phyloP scores from a whole-genome alignment of 2,113 vertebrate genomes.

The Perccottus glenii region DNA sequence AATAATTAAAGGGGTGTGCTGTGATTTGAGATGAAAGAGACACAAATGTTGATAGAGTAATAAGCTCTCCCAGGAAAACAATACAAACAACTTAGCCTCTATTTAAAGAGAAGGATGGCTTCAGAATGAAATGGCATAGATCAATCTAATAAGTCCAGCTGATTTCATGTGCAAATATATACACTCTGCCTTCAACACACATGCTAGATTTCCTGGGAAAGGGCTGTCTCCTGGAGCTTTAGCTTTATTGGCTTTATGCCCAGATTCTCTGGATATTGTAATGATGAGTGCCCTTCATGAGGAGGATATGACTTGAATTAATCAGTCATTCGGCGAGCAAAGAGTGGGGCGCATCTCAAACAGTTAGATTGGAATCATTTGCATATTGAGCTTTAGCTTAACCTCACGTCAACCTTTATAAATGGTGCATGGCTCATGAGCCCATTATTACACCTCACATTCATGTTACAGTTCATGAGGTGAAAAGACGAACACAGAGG shows the following conservation, averaged over 20 bases:
- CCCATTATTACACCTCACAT: not conserved
- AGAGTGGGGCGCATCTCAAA: constrained; percentile 20
- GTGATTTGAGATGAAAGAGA: not conserved
- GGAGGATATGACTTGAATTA: constrained; percentile 56
- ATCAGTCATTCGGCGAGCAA: constrained; percentile 26
- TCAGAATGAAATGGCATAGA: not conserved
- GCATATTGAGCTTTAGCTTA: constrained; percentile 4
- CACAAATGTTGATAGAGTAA: too few species aligned
- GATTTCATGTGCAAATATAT: not conserved
- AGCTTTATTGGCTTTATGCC: not conserved
- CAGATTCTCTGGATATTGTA: not conserved
- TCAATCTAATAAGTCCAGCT: not conserved
- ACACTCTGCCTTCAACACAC: not conserved
- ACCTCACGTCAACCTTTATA: constrained; percentile 3
- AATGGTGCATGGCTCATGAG: not conserved
- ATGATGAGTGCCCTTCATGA: constrained; percentile 16
- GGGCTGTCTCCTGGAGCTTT: constrained; percentile 1
- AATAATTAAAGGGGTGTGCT: not conserved
- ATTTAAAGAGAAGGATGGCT: too few species aligned
- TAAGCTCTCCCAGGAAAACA: too few species aligned
- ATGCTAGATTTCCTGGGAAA: constrained; percentile 1
- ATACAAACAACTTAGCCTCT: too few species aligned
- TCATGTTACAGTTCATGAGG: not conserved
- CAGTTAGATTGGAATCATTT: not conserved
- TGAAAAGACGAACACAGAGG: not conserved